A percentile compares a stretch with the other conserved stretches of the same genome.
phyloP scores from a whole-genome alignment of 2,888 invertebrate species.

The Temnothorax unifasciatus region DNA sequence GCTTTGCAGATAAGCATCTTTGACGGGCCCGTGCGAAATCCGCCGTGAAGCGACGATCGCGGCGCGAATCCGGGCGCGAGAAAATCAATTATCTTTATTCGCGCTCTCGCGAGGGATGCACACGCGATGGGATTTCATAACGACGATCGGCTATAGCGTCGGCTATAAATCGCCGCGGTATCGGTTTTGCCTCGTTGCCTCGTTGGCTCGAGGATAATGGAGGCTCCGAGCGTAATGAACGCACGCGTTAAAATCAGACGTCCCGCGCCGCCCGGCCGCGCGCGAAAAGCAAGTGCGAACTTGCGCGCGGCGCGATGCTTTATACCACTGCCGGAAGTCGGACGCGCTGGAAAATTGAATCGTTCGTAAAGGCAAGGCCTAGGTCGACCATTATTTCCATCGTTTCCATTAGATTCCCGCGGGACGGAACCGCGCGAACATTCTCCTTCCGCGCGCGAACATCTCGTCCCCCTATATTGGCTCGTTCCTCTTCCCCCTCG shows the following conservation, averaged over 20 bases:
- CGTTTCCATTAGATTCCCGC: conserved; percentile 45
- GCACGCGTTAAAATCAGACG: conserved; percentile 64
- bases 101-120: background rate
- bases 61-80: background rate
- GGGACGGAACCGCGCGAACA: background rate
- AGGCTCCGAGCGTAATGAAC: conserved; percentile 59
- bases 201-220: conserved; percentile 3
- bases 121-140: background rate
- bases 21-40: background rate
- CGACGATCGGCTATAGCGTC: conserved; percentile 15
- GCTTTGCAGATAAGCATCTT: background rate
- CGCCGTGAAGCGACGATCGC: background rate
- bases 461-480: conserved; percentile 8
- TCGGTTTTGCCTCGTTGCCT: conserved; percentile 42
- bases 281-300: conserved; percentile 21
- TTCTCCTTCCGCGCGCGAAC: background rate
- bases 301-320: conserved; percentile 46
- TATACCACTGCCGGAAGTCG: conserved; percentile 65
- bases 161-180: conserved; percentile 60
- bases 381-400: conserved; percentile 52
- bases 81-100: conserved; percentile 40
- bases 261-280: conserved; percentile 7
- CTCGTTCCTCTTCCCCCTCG: background rate
- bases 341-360: conserved; percentile 64
- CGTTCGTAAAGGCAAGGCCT: conserved; percentile 49